Evolutionary conservation across 2,888 invertebrate genomes (phyloP).

Genomic region (Trypoxylon attenuatum): DNA sequence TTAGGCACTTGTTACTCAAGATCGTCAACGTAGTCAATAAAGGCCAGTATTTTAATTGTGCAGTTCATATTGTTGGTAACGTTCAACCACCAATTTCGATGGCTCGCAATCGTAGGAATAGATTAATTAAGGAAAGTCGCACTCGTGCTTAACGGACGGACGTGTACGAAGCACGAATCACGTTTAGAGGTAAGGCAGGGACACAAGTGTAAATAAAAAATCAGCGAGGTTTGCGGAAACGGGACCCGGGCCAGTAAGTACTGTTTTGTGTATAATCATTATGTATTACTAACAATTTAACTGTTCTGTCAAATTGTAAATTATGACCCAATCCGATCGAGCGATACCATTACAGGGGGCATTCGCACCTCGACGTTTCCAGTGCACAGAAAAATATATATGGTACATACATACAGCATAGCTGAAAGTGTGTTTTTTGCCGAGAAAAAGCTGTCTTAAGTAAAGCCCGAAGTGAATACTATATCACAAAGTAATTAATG

Average conservation of each 20-base stretch:
- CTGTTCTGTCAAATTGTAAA: slow-evolving; percentile 7
- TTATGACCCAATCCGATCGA: neutral
- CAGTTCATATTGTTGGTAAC: slow-evolving; percentile 28
- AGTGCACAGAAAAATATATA: too few relatives aligned
- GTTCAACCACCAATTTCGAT: slow-evolving; percentile 22
- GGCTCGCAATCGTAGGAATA: slow-evolving; percentile 37
- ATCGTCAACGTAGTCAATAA: slow-evolving; percentile 54
- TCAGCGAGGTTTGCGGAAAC: slow-evolving; percentile 44
- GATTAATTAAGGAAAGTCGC: slow-evolving; percentile 28
- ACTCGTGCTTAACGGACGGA: neutral
- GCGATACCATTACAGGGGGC: neutral
- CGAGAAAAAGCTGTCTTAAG: too few relatives aligned
- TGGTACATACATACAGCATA: too few relatives aligned
- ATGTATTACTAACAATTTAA: slow-evolving; percentile 21
- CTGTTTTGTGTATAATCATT: slow-evolving; percentile 52
- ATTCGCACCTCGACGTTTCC: too few relatives aligned
- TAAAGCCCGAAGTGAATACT: too few relatives aligned
- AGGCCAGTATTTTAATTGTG: slow-evolving; percentile 60
- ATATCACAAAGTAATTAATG: too few relatives aligned
- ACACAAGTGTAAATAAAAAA: slow-evolving; percentile 46
- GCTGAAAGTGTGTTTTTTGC: too few relatives aligned
- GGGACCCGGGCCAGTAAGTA: slow-evolving; percentile 66
- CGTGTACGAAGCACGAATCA: slow-evolving; percentile 13
- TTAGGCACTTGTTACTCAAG: slow-evolving; percentile 34
- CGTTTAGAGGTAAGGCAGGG: slow-evolving; percentile 26